Evolutionary conservation across 2,888 invertebrate genomes (phyloP), one percentile per base, ranked within the genome.

Genomic region (Pomacea canaliculata): DNA sequence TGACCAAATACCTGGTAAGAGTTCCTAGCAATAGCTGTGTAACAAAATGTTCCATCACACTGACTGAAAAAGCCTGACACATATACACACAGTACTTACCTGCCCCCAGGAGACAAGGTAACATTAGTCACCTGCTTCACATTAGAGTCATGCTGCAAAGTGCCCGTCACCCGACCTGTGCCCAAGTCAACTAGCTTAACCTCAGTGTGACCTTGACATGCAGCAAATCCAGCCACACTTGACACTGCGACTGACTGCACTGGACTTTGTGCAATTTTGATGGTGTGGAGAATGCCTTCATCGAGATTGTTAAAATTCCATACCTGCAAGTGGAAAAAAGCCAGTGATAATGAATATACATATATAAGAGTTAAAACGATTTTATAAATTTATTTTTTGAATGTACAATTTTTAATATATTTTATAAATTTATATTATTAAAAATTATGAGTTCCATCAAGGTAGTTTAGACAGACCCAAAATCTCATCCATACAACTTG

Each of bases 281-380:
- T 84, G 1, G 83, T 76, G 77, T 87, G 86, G 19, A 81, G 80
- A 46, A 86, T 82, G 76, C 87, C 84, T 10, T 84, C 82, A 72
- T 87, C 85, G n/a, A 89, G 79, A 79, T 88, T 87, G 78, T 86
- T 82, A 18, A 89, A 76, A 71, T 87, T 83, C 89, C 89, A 89
- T 3, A 88, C 86, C 78, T 77, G 18, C 67, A 71, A 27, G 37
- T 19, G 12, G 12, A 46, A 68, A 46, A 68, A n/a, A 13, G 27
- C 9, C 68, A 13, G 51, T 13, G 51, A 56, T 10, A 56, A 56
- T 1, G 8, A 7, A 56, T 13, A 56, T 56, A 37, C 5, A 37
- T 37, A 37, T 37, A 37, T 37, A 37, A 5, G 5, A 37, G 37
- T 37, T 5, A 37, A 37, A 1, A 5, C 3, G 3, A 37, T 37